Evolutionary conservation across 2,797 vertebrate genomes (phyloP).

Genomic region (Clamator glandarius): DNA sequence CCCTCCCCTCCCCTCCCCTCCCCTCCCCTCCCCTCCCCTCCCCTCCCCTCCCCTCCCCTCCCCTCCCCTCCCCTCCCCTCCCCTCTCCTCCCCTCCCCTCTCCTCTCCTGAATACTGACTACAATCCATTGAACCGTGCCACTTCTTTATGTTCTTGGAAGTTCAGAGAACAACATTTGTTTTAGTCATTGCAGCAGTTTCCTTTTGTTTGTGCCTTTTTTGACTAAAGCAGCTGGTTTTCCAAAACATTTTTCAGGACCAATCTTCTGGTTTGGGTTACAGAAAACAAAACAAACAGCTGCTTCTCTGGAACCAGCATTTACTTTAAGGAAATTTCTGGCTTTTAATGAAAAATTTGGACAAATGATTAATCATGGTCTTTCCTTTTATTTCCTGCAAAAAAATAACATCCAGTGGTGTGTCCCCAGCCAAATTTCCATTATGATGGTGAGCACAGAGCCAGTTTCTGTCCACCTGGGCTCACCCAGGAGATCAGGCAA

Average conservation of each 20-base stretch:
- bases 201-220: conserved; percentile 29
- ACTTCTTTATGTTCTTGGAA: neutral
- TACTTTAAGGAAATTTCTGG: conserved; percentile 41
- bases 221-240: conserved; percentile 37
- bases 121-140: neutral
- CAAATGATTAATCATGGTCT: neutral
- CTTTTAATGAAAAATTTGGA: conserved; percentile 23
- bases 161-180: conserved; percentile 23
- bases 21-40: too few species aligned
- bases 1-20: too few species aligned
- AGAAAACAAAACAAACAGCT: conserved; percentile 49
- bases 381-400: neutral
- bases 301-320: neutral
- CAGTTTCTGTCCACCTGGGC: neutral
- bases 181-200: neutral
- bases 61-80: too few species aligned
- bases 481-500: neutral
- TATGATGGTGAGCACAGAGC: fast-evolving
- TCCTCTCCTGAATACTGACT: neutral
- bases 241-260: neutral
- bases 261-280: conserved; percentile 44
- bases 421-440: neutral
- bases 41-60: too few species aligned
- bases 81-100: too few species aligned
- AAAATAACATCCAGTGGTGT: neutral